Evolutionary conservation across 1,140 invertebrate genomes (phyloP), one percentile per base, ranked within the genome.

Genomic region (Artemia franciscana): DNA sequence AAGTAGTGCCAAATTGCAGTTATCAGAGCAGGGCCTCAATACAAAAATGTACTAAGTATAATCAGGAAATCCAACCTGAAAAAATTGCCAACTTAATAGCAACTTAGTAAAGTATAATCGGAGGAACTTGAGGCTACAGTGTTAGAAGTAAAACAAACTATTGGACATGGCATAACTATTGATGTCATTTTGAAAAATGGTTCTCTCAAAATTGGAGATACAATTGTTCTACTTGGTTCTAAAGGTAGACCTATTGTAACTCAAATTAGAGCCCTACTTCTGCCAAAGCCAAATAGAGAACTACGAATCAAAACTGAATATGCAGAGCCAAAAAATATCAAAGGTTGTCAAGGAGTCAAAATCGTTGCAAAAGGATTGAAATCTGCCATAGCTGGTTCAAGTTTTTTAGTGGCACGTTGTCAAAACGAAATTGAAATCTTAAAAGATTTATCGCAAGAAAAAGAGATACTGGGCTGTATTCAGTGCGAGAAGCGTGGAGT

Each of bases 191-290:
- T 99, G 60, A 88, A 99, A 28, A 98, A 99, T 76, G 96, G 96
- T 15, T 84, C 79, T 18, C 74, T 99, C 25, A 78, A 78, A 56
- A 92, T 96, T 74, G 91, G 92, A 24, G 91, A 98, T 67, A 93
- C 89, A 0, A 85, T 97, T 72, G 81, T 99, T 25, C 73, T 98
- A 30, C 92, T 95, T 5, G 96, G 95, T 28, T 95, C 91, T 4
- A 95, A 99, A 70, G 96, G 95, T 99, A 3, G 96, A 98, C 86
- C n/a, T n/a, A n/a, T n/a, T n/a, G n/a, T n/a, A n/a, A n/a, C n/a
- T n/a, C n/a, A n/a, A n/a, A n/a, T n/a, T n/a, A n/a, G n/a, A n/a
- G n/a, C n/a, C n/a, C n/a, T n/a, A n/a, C n/a, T n/a, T n/a, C n/a
- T n/a, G n/a, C 95, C 95, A 3, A 89, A 96, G 72, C 93, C 94